Percentiles rank a stretch among this genome's conserved stretches.
Evolutionary conservation across 2,888 invertebrate genomes (phyloP).

Genomic region (Pardosa pseudoannulata): DNA sequence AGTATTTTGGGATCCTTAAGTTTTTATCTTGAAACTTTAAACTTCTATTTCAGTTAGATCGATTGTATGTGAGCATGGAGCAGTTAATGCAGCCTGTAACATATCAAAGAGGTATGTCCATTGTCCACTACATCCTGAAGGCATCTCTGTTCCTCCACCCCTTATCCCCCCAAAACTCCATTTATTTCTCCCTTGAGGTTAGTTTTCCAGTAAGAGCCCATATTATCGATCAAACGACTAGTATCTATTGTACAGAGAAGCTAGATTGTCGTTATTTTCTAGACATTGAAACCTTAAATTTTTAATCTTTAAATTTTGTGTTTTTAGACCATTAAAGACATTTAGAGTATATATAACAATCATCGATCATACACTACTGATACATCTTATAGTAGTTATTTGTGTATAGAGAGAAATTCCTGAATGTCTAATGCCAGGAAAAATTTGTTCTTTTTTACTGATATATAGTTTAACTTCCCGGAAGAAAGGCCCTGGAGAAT

Average conservation of each 20-base stretch:
- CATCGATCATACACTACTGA: too few relatives aligned
- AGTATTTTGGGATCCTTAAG: not conserved
- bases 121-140: not conserved
- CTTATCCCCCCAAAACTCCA: constrained; percentile 30
- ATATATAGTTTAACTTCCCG: too few relatives aligned
- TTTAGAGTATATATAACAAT: too few relatives aligned
- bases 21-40: not conserved
- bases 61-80: not conserved
- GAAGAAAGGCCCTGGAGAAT: too few relatives aligned
- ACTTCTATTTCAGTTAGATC: not conserved
- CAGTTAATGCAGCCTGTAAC: not conserved
- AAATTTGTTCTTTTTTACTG: too few relatives aligned
- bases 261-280: too few relatives aligned
- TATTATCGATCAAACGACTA: constrained; percentile 19
- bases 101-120: not conserved
- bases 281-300: too few relatives aligned
- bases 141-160: not conserved
- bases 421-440: too few relatives aligned
- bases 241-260: constrained; percentile 18
- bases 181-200: constrained; percentile 60
- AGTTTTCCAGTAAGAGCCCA: constrained; percentile 57
- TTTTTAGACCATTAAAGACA: too few relatives aligned
- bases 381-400: too few relatives aligned
- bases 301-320: too few relatives aligned
- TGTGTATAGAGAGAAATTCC: too few relatives aligned